Conservation (phyloP, 1,140 invertebrate genomes). For the Thaumetopoea pityocampa region DNA sequence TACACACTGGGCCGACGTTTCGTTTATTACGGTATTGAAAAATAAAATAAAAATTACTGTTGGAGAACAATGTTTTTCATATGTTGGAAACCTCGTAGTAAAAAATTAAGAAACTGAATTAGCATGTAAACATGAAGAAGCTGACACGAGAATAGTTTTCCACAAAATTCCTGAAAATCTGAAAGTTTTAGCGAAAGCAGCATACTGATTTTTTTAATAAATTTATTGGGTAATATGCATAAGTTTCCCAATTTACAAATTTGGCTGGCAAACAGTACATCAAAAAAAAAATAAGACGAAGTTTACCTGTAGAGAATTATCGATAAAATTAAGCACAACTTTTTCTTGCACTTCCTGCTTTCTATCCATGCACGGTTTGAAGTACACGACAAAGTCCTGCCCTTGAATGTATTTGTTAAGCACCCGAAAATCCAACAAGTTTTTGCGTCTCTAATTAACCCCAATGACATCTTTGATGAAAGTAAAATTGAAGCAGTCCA, state of each 20-base stretch:
- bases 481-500: slow-evolving; percentile 30
- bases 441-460: slow-evolving; percentile 5
- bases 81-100: slow-evolving; percentile 17
- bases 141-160: slow-evolving; percentile 37
- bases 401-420: too few species aligned
- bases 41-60: slow-evolving; percentile 38
- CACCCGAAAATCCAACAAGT: too few species aligned
- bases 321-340: slow-evolving; percentile 26
- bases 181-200: slow-evolving; percentile 28
- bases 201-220: slow-evolving; percentile 44
- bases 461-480: slow-evolving; percentile 33
- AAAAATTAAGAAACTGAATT: slow-evolving; percentile 34
- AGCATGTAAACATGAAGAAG: slow-evolving; percentile 41
- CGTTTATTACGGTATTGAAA: slow-evolving; percentile 33
- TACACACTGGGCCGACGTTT: slow-evolving; percentile 38
- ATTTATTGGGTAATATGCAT: slow-evolving; percentile 43
- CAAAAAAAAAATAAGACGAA: slow-evolving; percentile 24
- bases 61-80: slow-evolving; percentile 24
- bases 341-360: too few species aligned
- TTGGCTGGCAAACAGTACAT: slow-evolving; percentile 29
- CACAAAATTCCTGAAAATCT: slow-evolving; percentile 29
- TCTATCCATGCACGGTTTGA: too few species aligned
- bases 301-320: slow-evolving; percentile 39
- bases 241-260: slow-evolving; percentile 31
- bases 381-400: too few species aligned